Conservation (phyloP, 2,797 vertebrate genomes). For the Avahi laniger region DNA sequence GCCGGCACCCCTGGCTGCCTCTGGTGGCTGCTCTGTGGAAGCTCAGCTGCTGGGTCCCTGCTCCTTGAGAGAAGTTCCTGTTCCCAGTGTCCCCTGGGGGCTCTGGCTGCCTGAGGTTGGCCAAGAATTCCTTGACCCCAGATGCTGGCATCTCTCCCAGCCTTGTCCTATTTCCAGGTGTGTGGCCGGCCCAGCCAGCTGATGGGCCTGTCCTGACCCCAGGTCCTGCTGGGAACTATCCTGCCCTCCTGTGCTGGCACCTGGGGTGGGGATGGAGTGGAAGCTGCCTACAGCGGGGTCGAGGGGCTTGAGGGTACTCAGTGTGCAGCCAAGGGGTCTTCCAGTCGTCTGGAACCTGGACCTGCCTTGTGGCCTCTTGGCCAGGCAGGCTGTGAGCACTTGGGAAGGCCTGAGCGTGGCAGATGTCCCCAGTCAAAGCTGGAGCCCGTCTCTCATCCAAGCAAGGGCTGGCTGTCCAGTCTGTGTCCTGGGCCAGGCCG, state of each 20-base stretch:
- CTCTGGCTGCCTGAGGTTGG: not conserved
- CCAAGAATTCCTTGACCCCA: not conserved
- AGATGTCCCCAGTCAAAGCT: not conserved
- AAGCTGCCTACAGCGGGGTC: not conserved
- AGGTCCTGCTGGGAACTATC: not conserved
- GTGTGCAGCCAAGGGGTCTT: not conserved
- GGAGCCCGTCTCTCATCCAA: not conserved
- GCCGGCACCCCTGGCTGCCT: not conserved
- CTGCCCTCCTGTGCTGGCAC: not conserved
- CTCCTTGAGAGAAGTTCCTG: not conserved
- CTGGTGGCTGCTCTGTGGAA: not conserved
- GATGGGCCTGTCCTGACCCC: not conserved
- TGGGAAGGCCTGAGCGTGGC: not conserved
- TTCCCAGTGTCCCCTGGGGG: not conserved
- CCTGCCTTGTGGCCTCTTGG: not conserved
- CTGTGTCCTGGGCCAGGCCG: fast-evolving
- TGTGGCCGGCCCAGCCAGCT: constrained; percentile 14
- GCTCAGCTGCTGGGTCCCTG: not conserved
- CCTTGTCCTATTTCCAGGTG: not conserved
- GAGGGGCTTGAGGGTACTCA: not conserved
- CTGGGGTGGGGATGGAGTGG: not conserved
- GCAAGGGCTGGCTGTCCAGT: not conserved
- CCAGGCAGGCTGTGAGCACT: not conserved
- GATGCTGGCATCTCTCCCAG: not conserved
- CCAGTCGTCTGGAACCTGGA: too few relatives aligned